Base-by-base conservation (phyloP, 2,797 vertebrate genomes). In the Acridotheres tristis region DNA sequence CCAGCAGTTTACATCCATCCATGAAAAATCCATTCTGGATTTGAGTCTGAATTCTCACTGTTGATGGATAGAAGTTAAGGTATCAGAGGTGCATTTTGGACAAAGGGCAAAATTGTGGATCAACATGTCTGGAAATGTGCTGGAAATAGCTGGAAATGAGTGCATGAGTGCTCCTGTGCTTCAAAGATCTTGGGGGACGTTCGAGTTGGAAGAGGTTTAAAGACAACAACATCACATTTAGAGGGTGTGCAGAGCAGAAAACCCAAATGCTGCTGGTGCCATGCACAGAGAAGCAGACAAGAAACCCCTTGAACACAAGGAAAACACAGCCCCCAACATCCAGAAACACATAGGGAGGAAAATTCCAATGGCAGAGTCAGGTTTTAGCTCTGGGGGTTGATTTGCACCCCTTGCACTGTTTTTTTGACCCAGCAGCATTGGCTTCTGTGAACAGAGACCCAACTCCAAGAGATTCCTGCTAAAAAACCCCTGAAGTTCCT, bases 321-420 rank as follows among this genome's bases (percentile, higher is more conserved):
- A 29, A 57, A 83, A 36, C 0, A 0, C 14, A 55, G 20, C 11
- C 32, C 32, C 19, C 27, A 2, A 26, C 6, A 43, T 36, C 12
- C 16, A 55, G 12, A 30, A 75, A 68, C 25, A 42, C 22, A 5
- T 0, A 11, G 22, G 34, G 11, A 32, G 25, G 30, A n/a, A 69
- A 88, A 43, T 40, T 73, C 57, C 7, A 10, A 34, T 4, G 32
- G 10, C 25, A 74, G 40, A 18, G 8, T 25, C 36, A 22, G 22
- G 9, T 36, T 63, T 15, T 16, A 63, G 45, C n/a, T 78, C 25
- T 34, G 25, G 51, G 11, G 30, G 1, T 58, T 47, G 48, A 54
- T 58, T 77, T 63, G 25, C 51, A 30, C 16, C 16, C 21, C 4
- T 13, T 38, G 18, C 8, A 20, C 2, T 27, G 7, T 22, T 73